A percentile compares a stretch with the other conserved stretches of the same genome.
Conservation (phyloP, 2,888 invertebrate genomes). For the Watsonalla cultraria region DNA sequence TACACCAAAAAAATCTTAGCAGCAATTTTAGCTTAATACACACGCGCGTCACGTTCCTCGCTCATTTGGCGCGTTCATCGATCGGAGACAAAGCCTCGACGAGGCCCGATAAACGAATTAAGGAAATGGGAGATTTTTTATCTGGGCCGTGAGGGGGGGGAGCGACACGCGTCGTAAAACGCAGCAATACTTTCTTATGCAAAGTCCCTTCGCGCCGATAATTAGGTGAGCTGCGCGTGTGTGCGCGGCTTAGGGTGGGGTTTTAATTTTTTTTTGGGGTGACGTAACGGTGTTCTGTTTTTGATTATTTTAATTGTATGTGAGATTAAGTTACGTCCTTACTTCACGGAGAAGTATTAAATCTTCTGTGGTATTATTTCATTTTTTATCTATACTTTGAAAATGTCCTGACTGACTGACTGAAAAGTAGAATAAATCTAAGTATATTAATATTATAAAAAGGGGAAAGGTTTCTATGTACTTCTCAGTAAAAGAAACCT, state of each 20-base stretch:
- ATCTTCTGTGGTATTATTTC: no score
- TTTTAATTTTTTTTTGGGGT: conserved; percentile 63
- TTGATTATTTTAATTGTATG: conserved; percentile 1
- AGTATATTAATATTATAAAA: no score
- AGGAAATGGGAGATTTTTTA: conserved; percentile 80
- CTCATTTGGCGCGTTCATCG: conserved; percentile 76
- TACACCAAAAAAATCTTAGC: conserved; percentile 30
- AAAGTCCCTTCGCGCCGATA: conserved; percentile 72
- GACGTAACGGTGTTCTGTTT: conserved; percentile 13
- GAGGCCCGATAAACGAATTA: conserved; percentile 78
- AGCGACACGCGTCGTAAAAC: conserved; percentile 74
- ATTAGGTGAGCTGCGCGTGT: conserved; percentile 67
- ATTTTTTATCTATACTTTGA: no score
- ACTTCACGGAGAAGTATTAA: neutral
- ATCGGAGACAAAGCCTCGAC: conserved; percentile 76
- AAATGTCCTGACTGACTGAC: no score
- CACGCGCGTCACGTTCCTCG: conserved; percentile 72
- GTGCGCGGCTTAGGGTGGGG: conserved; percentile 50
- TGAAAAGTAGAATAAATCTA: no score
- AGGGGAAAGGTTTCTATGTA: no score
- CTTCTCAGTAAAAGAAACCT: no score
- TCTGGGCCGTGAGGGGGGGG: conserved; percentile 60
- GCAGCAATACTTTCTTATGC: conserved; percentile 78
- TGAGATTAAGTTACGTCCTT: neutral
- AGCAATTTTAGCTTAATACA: conserved; percentile 70